Conservation (phyloP, 1,140 invertebrate genomes). For the Procambarus virginalis region DNA sequence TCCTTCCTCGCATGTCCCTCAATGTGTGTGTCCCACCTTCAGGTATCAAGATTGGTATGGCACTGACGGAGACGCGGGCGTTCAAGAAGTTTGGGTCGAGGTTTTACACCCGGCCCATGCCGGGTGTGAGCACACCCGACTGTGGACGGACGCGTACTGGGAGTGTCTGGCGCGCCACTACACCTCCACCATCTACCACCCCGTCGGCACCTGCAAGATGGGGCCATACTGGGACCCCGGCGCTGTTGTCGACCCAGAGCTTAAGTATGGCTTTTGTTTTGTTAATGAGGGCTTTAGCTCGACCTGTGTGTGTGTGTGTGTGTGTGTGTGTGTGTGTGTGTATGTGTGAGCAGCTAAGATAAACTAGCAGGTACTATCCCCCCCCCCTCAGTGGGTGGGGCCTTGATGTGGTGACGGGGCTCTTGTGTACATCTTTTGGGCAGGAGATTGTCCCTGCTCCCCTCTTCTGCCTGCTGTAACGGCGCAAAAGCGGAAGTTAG, state of each 20-base stretch:
- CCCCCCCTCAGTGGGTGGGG: no score
- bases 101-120: slow-evolving; percentile 85
- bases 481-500: no score
- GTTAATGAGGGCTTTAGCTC: no score
- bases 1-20: no score
- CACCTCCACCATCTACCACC: slow-evolving; percentile 73
- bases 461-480: no score
- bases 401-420: no score
- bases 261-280: slow-evolving; percentile 75
- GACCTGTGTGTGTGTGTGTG: no score
- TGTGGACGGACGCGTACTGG: slow-evolving; percentile 88
- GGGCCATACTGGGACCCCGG: slow-evolving; percentile 81
- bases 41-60: slow-evolving; percentile 87
- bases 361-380: no score
- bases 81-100: slow-evolving; percentile 87
- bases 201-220: slow-evolving; percentile 76
- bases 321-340: no score
- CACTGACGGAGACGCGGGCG: slow-evolving; percentile 84
- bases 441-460: no score
- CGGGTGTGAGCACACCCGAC: slow-evolving; percentile 83
- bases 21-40: slow-evolving; percentile 76
- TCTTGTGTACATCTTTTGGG: no score
- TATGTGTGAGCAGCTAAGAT: no score
- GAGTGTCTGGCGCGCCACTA: slow-evolving; percentile 79
- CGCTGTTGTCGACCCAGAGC: slow-evolving; percentile 83